Percentiles rank a stretch among this genome's conserved stretches.
These are phyloP conservation scores for Phalera bucephala DNA, from an alignment of 2,888 invertebrate genomes.

Conservation along the genomic window DNA sequence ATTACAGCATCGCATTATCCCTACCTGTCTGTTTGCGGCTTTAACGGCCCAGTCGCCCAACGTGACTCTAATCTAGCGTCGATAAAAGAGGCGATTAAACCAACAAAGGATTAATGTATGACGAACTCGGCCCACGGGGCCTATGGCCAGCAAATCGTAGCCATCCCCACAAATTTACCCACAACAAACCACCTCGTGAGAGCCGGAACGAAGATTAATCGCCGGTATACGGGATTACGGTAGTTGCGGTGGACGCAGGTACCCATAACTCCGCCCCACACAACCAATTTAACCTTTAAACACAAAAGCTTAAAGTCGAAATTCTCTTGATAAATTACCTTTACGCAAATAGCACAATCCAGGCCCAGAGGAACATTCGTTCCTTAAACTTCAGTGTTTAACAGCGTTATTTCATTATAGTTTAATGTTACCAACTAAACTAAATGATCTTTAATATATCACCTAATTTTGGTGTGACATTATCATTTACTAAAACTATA, in stretches of 20 bases:
- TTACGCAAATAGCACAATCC: slow-evolving; percentile 28
- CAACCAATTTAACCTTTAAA: slow-evolving; percentile 30
- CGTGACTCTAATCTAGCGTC: slow-evolving; percentile 44
- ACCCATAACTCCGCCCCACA: slow-evolving; percentile 39
- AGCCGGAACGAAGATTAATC: slow-evolving; percentile 73
- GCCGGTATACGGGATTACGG: slow-evolving; percentile 65
- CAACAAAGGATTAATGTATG: slow-evolving; percentile 72
- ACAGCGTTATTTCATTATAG: slow-evolving; percentile 55
- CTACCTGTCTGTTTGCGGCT: slow-evolving; percentile 6
- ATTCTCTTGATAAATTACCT: slow-evolving; percentile 18
- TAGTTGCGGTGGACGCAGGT: slow-evolving; percentile 52
- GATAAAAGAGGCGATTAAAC: slow-evolving; percentile 68
- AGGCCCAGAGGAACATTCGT: slow-evolving; percentile 42
- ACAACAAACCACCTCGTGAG: slow-evolving; percentile 73
- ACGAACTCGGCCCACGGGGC: slow-evolving; percentile 66
- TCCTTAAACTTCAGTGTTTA: slow-evolving; percentile 51
- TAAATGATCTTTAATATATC: slow-evolving; percentile 38
- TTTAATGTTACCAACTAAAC: slow-evolving; percentile 41
- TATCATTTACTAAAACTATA: slow-evolving; percentile 20
- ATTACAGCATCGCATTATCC: background rate
- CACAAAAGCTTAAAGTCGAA: slow-evolving; percentile 36
- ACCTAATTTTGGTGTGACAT: slow-evolving; percentile 23
- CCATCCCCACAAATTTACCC: slow-evolving; percentile 74
- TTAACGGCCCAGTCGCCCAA: slow-evolving; percentile 23
- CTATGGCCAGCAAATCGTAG: slow-evolving; percentile 67